Conservation (phyloP, 2,113 vertebrate species). For the Cairina moschata region DNA sequence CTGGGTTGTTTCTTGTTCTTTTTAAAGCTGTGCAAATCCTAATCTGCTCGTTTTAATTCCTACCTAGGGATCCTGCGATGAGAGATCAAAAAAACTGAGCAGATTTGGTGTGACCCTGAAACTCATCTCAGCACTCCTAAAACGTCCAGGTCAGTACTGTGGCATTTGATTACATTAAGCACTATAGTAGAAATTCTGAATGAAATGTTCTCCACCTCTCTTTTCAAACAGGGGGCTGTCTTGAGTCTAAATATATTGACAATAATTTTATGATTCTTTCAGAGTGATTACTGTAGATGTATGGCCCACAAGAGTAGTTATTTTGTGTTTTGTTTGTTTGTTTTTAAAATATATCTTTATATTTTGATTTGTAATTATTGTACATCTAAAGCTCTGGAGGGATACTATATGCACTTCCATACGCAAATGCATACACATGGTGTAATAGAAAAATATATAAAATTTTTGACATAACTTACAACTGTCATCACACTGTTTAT, state of each 20-base stretch:
- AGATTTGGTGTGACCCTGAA: neutral
- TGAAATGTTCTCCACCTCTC: neutral
- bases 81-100: neutral
- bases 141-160: neutral
- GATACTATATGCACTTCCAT: neutral
- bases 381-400: neutral
- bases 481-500: neutral
- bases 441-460: neutral
- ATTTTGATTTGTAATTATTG: neutral
- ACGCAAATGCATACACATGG: constrained; percentile 6
- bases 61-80: neutral
- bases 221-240: neutral
- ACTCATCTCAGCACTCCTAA: neutral
- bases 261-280: neutral
- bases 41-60: neutral
- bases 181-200: neutral
- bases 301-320: neutral
- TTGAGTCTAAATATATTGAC: neutral
- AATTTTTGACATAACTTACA: neutral
- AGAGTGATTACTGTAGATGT: neutral
- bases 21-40: neutral
- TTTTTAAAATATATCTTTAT: neutral
- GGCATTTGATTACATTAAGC: neutral
- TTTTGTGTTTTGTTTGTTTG: neutral
- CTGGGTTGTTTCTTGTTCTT: neutral